Evolutionary conservation across 2,113 vertebrate species (phyloP).

Genomic region (Penelope pileata): DNA sequence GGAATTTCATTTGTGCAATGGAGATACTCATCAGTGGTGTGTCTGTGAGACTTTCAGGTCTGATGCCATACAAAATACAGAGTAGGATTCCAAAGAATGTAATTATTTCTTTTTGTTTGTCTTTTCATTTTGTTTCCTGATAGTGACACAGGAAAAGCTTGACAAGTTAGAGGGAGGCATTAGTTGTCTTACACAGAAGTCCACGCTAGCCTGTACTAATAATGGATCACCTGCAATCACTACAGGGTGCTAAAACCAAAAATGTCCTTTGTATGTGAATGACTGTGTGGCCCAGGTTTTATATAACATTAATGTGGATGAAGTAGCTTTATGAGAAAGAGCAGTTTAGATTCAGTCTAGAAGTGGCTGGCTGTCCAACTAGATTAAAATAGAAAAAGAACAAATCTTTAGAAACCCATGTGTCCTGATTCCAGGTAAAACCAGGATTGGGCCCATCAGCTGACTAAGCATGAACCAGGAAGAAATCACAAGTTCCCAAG

Average conservation of each 20-base stretch:
- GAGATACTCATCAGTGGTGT: background rate
- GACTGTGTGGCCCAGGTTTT: fast-evolving
- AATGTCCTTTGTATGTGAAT: background rate
- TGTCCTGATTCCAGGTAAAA: background rate
- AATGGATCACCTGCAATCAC: background rate
- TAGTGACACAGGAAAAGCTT: background rate
- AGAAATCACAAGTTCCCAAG: background rate
- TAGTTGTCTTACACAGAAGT: background rate
- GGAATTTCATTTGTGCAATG: background rate
- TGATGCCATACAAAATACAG: background rate
- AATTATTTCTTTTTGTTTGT: background rate
- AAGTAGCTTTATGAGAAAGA: background rate
- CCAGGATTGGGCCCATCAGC: background rate
- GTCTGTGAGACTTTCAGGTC: background rate
- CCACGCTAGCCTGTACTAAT: background rate
- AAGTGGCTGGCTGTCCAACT: background rate
- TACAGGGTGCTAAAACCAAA: background rate
- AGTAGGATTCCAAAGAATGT: background rate
- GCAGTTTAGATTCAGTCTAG: background rate
- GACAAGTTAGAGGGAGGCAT: background rate
- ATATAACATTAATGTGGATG: background rate
- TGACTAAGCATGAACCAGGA: background rate
- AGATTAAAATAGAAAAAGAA: background rate
- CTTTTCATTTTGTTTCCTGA: background rate
- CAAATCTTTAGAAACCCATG: background rate